A percentile compares a stretch with the other conserved stretches of the same genome.
These are phyloP conservation scores for Kryptopterus vitreolus DNA, from an alignment of 2,797 vertebrate genomes.

Conservation along the genomic window DNA sequence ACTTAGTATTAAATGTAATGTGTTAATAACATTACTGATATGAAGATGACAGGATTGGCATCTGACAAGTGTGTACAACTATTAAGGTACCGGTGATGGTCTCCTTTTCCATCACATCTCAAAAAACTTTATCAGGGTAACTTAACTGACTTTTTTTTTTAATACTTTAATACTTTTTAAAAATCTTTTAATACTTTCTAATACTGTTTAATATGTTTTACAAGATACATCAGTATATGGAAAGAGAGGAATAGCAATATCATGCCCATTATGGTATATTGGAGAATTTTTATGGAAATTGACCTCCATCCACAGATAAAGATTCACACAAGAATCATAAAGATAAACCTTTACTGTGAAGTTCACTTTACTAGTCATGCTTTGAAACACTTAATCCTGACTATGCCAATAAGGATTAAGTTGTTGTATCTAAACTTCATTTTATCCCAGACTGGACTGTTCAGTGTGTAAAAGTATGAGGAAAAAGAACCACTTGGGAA, in stretches of 20 bases:
- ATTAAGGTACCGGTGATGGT: background rate
- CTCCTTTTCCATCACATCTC: background rate
- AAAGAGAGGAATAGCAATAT: background rate
- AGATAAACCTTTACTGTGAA: background rate
- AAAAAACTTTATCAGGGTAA: slow-evolving; percentile 1
- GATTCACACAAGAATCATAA: background rate
- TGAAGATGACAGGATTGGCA: background rate
- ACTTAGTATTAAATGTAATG: slow-evolving; percentile 6
- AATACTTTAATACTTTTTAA: too few species aligned
- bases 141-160: background rate
- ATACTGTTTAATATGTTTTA: background rate
- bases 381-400: background rate
- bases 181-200: too few species aligned
- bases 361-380: background rate
- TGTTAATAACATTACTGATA: background rate
- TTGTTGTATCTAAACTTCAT: background rate
- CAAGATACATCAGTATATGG: background rate
- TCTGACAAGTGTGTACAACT: background rate
- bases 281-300: background rate
- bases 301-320: background rate
- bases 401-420: background rate
- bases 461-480: background rate
- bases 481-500: background rate
- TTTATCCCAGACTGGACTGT: background rate
- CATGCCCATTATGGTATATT: background rate